Conservation (phyloP, 1,140 invertebrate species). For the Papilio helenus region DNA sequence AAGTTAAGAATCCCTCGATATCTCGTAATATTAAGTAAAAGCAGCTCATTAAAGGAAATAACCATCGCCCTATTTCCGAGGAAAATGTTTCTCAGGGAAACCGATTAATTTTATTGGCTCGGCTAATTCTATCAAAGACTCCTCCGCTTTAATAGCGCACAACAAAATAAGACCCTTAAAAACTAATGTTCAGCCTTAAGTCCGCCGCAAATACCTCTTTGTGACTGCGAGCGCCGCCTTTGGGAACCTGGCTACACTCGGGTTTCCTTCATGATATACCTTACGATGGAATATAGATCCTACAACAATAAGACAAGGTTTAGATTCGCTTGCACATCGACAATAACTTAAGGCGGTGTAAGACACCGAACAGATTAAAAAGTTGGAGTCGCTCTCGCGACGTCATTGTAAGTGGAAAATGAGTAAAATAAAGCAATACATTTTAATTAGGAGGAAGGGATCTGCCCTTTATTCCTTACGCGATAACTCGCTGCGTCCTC, state of each 20-base stretch:
- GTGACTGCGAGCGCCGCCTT: constrained; percentile 66
- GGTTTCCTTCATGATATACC: constrained; percentile 54
- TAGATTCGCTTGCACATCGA: constrained; percentile 35
- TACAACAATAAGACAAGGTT: constrained; percentile 22
- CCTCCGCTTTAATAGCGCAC: constrained; percentile 72
- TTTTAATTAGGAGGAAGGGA: constrained; percentile 81
- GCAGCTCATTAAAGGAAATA: background rate
- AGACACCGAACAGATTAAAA: constrained; percentile 78
- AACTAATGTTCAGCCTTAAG: constrained; percentile 81
- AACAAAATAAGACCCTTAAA: constrained; percentile 82
- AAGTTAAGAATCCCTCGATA: background rate
- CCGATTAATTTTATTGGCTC: constrained; percentile 78
- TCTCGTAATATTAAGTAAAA: background rate
- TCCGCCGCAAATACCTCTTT: constrained; percentile 81
- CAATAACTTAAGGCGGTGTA: constrained; percentile 65
- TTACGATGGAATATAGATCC: constrained; percentile 45
- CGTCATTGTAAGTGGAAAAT: constrained; percentile 82
- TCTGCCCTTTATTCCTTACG: constrained; percentile 78
- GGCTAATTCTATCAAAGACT: constrained; percentile 80
- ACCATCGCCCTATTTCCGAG: constrained; percentile 9
- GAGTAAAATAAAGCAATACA: constrained; percentile 83
- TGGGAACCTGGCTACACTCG: constrained; percentile 65
- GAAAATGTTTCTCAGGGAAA: constrained; percentile 46
- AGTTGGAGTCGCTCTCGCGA: constrained; percentile 78
- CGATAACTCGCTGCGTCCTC: constrained; percentile 75